A percentile compares a stretch with the other conserved stretches of the same genome.
Evolutionary conservation across 1,140 invertebrate genomes (phyloP).

Genomic region (Phocides pigmalion): DNA sequence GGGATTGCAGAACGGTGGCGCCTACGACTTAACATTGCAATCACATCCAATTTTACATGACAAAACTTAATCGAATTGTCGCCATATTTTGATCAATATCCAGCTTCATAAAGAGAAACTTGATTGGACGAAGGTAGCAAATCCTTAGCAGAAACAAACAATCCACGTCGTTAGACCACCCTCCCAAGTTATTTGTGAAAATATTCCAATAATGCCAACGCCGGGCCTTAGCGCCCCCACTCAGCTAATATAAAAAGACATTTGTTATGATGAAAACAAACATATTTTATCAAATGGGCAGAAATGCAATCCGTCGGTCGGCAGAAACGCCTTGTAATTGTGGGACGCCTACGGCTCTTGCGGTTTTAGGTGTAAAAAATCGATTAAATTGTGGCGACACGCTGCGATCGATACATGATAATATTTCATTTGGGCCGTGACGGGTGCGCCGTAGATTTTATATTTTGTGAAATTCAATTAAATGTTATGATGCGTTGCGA

Average conservation of each 20-base stretch:
- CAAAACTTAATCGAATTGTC: slow-evolving; percentile 49
- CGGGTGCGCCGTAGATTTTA: slow-evolving; percentile 66
- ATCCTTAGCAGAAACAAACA: slow-evolving; percentile 32
- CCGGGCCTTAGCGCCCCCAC: slow-evolving; percentile 46
- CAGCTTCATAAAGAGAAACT: slow-evolving; percentile 11
- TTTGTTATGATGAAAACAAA: slow-evolving; percentile 75
- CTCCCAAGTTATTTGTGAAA: slow-evolving; percentile 61
- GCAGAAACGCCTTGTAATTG: slow-evolving; percentile 77
- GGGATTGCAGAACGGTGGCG: slow-evolving; percentile 42
- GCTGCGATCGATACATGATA: slow-evolving; percentile 79
- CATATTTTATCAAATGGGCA: slow-evolving; percentile 72
- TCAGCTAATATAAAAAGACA: slow-evolving; percentile 53
- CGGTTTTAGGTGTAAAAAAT: slow-evolving; percentile 83
- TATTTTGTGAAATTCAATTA: slow-evolving; percentile 80
- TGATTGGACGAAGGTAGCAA: slow-evolving; percentile 18
- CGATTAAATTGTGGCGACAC: slow-evolving; percentile 79
- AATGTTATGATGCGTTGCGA: slow-evolving; percentile 68
- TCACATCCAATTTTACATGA: slow-evolving; percentile 52
- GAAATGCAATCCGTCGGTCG: slow-evolving; percentile 60
- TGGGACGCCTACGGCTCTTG: slow-evolving; percentile 73
- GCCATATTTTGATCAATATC: slow-evolving; percentile 15
- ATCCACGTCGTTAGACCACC: slow-evolving; percentile 57
- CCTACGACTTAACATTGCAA: slow-evolving; percentile 39
- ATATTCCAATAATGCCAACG: slow-evolving; percentile 52
- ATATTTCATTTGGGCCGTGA: slow-evolving; percentile 75